Evolutionary conservation across 1,140 invertebrate species (phyloP), one percentile per base, ranked within the genome.

Genomic region (Platorchestia sp.): DNA sequence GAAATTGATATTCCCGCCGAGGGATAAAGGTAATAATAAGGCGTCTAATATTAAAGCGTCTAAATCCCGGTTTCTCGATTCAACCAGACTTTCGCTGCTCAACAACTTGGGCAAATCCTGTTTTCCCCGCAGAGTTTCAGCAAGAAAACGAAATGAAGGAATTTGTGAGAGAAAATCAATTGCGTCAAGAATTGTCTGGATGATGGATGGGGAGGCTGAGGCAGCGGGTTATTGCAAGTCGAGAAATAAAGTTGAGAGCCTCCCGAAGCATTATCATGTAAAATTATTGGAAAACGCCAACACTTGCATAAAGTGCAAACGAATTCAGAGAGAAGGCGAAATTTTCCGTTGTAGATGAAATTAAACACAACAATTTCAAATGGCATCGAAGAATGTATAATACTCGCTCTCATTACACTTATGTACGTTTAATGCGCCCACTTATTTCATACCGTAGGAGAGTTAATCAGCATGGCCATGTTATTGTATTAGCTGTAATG

Each of bases 81-180:
- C 7, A 22, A 36, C 59, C 10, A 75, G 59, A 75, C 14, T 75
- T 75, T 75, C 27, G 14, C 27, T 75, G 59, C 59, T 75, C 36
- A 75, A 75, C 59, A 75, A 75, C 27, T 75, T 75, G 59, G 36
- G 59, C 59, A 75, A 75, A 75, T 75, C 10, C 59, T 10, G 7
- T 75, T 75, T 75, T 75, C 27, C 59, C 1, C 3, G 27, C 1
- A 75, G 59, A 75, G 59, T 75, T 75, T 75, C 59, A 36, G 59
- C 27, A 75, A 75, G 47, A 75, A 75, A 75, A 22, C 36, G 59
- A 75, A 75, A 36, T 27, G 59, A 27, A 3, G 10, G 27, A 89
- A 14, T 89, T 89, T 89, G n/a, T 36, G n/a, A 44, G 87, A 89
- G 87, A 89, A 89, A 89, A 89, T 89, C 87, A 44, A 89, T 41